These are phyloP conservation scores for Peromyscus polionotus DNA, from an alignment of 2,113 vertebrate genomes.

Conservation along the genomic window DNA sequence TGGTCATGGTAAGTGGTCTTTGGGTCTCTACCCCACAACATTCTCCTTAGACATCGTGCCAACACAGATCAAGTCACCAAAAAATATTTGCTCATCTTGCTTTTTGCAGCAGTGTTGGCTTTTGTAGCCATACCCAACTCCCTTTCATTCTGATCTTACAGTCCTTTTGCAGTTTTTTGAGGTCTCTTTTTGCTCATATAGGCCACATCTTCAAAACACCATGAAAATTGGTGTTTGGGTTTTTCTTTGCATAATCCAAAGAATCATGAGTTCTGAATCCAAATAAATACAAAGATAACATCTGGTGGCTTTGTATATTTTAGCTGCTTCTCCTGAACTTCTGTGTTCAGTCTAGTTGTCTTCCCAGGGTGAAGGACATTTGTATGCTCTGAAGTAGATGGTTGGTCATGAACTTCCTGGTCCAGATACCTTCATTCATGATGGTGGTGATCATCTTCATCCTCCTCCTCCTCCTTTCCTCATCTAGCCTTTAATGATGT, in stretches of 20 bases:
- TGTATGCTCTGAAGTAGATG: neutral
- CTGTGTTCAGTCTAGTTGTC: neutral
- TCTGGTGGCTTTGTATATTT: neutral
- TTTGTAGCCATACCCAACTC: neutral
- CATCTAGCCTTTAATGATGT: neutral
- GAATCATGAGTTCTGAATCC: neutral
- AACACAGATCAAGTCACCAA: neutral
- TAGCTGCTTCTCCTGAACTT: neutral
- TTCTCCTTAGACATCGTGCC: neutral
- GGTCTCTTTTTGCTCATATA: neutral
- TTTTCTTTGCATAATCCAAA: neutral
- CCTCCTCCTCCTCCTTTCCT: neutral
- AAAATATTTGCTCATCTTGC: neutral
- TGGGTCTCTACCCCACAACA: neutral
- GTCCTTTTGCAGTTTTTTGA: neutral
- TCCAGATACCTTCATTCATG: neutral
- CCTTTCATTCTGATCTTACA: neutral
- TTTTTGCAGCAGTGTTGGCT: neutral
- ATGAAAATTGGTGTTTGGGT: neutral
- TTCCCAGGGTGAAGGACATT: neutral
- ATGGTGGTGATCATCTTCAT: neutral
- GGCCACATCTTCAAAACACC: neutral
- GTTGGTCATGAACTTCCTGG: neutral
- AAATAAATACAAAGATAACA: neutral
- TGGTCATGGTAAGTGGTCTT: neutral